Percentiles rank a stretch among this genome's conserved stretches.
Evolutionary conservation across 2,113 vertebrate species (phyloP).

Genomic region (Phocoena phocoena): DNA sequence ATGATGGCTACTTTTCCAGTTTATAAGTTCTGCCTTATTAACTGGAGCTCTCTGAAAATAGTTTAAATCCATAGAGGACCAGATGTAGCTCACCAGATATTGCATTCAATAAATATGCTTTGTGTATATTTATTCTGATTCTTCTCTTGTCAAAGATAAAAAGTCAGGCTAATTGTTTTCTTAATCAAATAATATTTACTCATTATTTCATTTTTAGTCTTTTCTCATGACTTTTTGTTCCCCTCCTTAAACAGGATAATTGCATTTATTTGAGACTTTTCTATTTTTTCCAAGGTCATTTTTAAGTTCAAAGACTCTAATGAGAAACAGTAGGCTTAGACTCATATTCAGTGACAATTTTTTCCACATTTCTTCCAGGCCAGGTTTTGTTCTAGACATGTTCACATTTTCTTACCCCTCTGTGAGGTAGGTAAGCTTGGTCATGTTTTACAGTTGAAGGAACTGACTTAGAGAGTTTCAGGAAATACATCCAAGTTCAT

Average conservation of each 20-base stretch:
- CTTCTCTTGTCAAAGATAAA: background rate
- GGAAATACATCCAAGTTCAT: background rate
- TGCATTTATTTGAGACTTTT: background rate
- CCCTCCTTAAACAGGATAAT: background rate
- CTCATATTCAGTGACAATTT: background rate
- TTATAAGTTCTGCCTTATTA: background rate
- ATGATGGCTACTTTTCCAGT: background rate
- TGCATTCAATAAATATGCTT: background rate
- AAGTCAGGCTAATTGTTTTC: background rate
- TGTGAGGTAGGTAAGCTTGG: background rate
- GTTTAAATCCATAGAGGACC: background rate
- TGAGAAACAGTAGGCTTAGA: background rate
- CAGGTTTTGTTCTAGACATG: background rate
- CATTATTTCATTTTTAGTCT: background rate
- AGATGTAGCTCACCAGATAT: background rate
- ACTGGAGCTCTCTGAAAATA: constrained; percentile 21
- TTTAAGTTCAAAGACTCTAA: constrained; percentile 25
- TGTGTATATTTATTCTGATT: background rate
- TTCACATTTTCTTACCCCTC: background rate
- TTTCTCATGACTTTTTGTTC: background rate
- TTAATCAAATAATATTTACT: background rate
- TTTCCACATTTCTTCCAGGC: background rate
- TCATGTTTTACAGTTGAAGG: background rate
- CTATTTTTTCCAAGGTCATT: background rate
- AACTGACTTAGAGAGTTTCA: background rate